These are phyloP conservation scores for Parazoanthus atlanticus DNA, from an alignment of 92 coral and sea anemone species.

Conservation along the genomic window DNA sequence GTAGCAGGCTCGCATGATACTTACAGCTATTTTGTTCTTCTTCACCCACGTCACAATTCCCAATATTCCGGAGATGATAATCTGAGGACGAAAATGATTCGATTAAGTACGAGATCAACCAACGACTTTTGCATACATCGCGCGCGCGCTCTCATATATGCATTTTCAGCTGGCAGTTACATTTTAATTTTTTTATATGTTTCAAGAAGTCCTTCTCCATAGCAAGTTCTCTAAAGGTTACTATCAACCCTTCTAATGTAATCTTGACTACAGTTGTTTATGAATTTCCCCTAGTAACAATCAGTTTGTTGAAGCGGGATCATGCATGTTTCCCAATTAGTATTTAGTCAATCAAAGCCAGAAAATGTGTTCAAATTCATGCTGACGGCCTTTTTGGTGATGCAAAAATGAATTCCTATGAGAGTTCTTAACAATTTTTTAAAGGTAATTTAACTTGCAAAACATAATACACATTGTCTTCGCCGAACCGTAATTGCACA, in stretches of 20 bases:
- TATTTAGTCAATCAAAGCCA: too few species aligned
- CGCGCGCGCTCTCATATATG: too few species aligned
- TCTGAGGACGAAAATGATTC: constrained; percentile 2
- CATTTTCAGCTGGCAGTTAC: neutral
- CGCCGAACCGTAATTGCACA: neutral
- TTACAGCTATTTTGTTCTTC: constrained; percentile 62
- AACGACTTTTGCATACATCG: neutral
- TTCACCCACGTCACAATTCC: constrained; percentile 79
- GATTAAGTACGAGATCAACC: neutral
- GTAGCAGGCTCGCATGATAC: neutral
- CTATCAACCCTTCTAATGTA: neutral
- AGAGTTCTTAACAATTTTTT: neutral
- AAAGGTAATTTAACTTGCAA: neutral
- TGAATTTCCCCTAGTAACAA: neutral
- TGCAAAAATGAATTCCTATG: neutral
- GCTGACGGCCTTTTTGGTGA: neutral
- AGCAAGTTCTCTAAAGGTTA: neutral
- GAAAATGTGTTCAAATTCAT: neutral
- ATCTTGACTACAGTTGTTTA: neutral
- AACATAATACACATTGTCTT: too few species aligned
- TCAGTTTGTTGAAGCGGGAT: neutral
- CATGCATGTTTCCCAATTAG: neutral
- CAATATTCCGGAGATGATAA: constrained; percentile 38
- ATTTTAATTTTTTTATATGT: too few species aligned
- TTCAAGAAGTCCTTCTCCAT: neutral